phyloP scores from a whole-genome alignment of 2,113 vertebrate species.

The Salvator merianae region DNA sequence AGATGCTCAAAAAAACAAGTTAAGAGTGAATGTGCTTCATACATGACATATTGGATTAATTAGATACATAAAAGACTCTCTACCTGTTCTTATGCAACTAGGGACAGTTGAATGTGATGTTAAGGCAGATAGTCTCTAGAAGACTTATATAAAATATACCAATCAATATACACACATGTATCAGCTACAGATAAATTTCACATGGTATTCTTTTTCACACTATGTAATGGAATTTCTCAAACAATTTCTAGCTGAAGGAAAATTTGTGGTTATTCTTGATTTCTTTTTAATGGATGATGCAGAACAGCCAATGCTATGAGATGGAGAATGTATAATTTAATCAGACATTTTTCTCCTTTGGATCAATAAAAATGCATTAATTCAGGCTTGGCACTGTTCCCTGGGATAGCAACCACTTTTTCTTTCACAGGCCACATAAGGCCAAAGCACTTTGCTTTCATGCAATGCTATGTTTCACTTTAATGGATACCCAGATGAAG shows the following conservation, averaged over 20 bases:
- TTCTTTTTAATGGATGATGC: accelerated
- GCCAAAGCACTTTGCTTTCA: neutral
- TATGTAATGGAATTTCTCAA: conserved; percentile 19
- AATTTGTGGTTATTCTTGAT: neutral
- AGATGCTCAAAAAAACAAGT: neutral
- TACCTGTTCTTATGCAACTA: neutral
- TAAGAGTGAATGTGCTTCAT: neutral
- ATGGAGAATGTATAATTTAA: neutral
- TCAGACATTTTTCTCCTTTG: neutral
- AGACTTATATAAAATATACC: conserved; percentile 41
- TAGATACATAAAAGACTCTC: neutral
- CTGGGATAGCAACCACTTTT: neutral
- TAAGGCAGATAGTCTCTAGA: conserved; percentile 56
- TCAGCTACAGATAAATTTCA: conserved; percentile 53
- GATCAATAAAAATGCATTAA: conserved; percentile 3
- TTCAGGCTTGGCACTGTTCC: neutral
- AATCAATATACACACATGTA: neutral
- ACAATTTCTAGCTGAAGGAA: neutral
- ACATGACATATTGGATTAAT: neutral
- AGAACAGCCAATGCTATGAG: accelerated
- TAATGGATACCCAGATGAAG: neutral
- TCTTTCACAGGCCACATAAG: conserved; percentile 2
- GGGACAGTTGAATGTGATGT: neutral
- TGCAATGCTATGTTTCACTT: accelerated
- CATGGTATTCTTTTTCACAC: conserved; percentile 24